A percentile compares a stretch with the other conserved stretches of the same genome.
These are phyloP conservation scores for Phrynocephalus forsythii DNA, from an alignment of 2,797 vertebrate species.

Conservation along the genomic window DNA sequence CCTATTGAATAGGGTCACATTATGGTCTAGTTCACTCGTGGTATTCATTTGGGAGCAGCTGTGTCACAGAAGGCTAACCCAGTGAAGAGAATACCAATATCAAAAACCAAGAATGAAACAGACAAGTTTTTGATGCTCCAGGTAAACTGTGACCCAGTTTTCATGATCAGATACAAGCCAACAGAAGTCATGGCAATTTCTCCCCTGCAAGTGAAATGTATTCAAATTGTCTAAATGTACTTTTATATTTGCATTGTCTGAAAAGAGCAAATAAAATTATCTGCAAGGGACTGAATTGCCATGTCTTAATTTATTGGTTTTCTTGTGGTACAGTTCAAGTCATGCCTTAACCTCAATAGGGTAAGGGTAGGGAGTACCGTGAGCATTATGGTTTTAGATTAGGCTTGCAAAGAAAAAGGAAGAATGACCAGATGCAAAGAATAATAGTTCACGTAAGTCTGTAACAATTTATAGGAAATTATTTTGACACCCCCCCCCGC, in stretches of 20 bases:
- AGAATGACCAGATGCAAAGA: not conserved
- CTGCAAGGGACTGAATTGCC: not conserved
- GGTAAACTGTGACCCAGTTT: too few species aligned
- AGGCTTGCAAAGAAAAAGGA: not conserved
- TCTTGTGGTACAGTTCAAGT: not conserved
- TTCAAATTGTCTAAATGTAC: not conserved
- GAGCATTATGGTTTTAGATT: not conserved
- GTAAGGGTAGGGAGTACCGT: not conserved
- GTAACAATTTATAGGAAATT: not conserved
- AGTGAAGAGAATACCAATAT: not conserved
- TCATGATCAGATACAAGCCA: not conserved
- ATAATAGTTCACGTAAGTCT: not conserved
- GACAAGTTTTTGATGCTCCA: not conserved
- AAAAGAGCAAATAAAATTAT: not conserved
- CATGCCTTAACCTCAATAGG: not conserved
- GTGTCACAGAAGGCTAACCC: not conserved
- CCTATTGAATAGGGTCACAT: not conserved
- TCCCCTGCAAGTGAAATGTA: not conserved
- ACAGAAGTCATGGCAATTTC: not conserved
- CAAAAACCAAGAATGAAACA: not conserved
- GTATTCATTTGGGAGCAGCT: not conserved
- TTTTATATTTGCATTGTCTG: not conserved
- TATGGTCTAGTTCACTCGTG: not conserved
- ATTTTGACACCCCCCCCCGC: not conserved
- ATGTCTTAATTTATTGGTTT: not conserved